Base-by-base conservation (phyloP, 64 coral and sea anemone genomes). In the Actinia equina region DNA sequence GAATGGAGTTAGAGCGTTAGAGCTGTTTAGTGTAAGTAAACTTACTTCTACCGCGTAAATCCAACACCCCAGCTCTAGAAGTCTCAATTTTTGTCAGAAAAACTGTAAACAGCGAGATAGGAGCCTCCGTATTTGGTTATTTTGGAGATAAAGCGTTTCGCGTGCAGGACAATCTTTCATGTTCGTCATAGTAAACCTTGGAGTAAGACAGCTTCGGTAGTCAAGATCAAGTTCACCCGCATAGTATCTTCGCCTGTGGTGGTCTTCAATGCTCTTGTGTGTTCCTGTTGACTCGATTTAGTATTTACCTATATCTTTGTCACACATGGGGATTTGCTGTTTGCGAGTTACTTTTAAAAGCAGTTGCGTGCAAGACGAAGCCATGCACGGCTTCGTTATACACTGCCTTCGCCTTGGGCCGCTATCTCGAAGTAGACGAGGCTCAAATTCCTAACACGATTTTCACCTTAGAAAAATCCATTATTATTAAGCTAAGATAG, bases 1-100 rank as follows among this genome's bases (percentile, higher is more conserved):
- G 90, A 87, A 92, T 92, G 90, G 90, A 92, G 74, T 92, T 55
- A 92, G 59, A 91, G 80, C 44, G 44, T 0, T 82, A 82, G 53
- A 92, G 90, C 52, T 87, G 58, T 49, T 83, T 42, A 78, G 43
- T 22, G 85, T 83, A 83, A 92, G 90, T 92, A 71, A 87, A 51
- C 77, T 79, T 15, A 52, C 57, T 87, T 74, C 83, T 42, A 27
- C 83, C 83, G 59, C 52, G 52, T 9, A 81, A 51, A 17, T 81
- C 78, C 78, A 81, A 52, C 49, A 52, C 78, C 78, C 52, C 78
- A 81, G 78, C 78, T 81, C 78, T 20, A 81, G 78, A 81, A 81
- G 43, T 49, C 78, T 52, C n/a, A 3, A n/a, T 81, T 49, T 81
- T 49, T 46, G 49, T 52, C 78, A 14, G 22, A 17, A 81, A 81